phyloP scores from a whole-genome alignment of 2,113 vertebrate genomes.

The Clarias gariepinus region DNA sequence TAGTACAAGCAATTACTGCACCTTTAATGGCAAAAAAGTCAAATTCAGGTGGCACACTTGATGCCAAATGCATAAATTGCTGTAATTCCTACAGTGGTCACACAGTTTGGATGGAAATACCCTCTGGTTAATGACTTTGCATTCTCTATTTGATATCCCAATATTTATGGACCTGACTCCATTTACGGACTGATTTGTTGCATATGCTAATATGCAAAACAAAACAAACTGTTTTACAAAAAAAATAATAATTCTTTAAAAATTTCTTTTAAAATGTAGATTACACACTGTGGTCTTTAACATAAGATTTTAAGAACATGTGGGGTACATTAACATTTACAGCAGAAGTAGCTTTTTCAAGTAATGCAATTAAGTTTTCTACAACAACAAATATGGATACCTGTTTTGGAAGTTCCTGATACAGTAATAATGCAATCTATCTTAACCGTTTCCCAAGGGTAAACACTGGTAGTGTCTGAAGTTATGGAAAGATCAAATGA shows the following conservation, averaged over 20 bases:
- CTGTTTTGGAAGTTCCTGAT: slow-evolving; percentile 78
- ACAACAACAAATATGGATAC: slow-evolving; percentile 61
- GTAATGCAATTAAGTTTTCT: background rate
- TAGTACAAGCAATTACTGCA: no score
- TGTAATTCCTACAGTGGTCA: no score
- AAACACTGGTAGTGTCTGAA: slow-evolving; percentile 78
- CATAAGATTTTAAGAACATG: background rate
- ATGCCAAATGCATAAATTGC: no score
- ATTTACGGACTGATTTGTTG: background rate
- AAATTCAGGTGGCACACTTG: no score
- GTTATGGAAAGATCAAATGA: slow-evolving; percentile 80
- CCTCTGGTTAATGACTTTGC: background rate
- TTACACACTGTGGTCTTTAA: background rate
- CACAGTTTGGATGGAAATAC: background rate
- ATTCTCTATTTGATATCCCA: background rate
- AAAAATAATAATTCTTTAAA: background rate
- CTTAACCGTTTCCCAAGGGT: slow-evolving; percentile 85
- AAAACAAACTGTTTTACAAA: background rate
- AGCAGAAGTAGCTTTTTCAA: background rate
- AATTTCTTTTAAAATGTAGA: background rate
- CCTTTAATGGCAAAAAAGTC: no score
- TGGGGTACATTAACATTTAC: background rate
- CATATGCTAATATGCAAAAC: background rate
- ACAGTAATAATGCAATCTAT: slow-evolving; percentile 80
- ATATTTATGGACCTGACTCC: background rate